Base-by-base conservation (phyloP, 2,797 vertebrate genomes). In the Knipowitschia caucasica region DNA sequence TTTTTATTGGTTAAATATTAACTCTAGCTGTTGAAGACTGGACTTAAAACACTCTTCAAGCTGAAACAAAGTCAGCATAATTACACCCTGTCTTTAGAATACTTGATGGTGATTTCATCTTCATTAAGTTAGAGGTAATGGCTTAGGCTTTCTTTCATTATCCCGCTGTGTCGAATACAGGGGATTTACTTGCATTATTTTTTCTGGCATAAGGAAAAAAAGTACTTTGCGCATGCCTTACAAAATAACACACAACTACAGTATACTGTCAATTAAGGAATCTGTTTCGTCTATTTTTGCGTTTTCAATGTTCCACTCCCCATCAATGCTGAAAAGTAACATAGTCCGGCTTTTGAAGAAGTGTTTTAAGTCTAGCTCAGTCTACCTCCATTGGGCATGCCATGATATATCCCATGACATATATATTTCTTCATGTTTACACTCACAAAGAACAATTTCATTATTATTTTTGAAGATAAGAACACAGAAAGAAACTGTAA, bases 221-320 rank as follows among this genome's bases (percentile, higher is more conserved):
- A 53, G 64, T 49, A 58, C 71, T 79, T 83, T 81, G 75, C 81
- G 73, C 69, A 61, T 66, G 71, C 80, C 69, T 58, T 81, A 69
- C 63, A 71, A 69, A 59, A 29, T 57, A 70, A 53, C 11, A 34
- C 56, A 36, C 7, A 52, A n/a, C 24, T 34, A 33, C 15, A 20
- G n/a, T 53, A 43, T 55, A 53, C 44, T 59, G n/a, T n/a, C n/a
- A 62, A 43, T 54, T 70, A 73, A 69, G 71, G 27, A 80, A 71
- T 76, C 75, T 63, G 57, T 80, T 83, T 80, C 64, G 73, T 78
- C 57, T 69, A 56, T 66, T 53, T 21, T 53, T 26, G 18, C 7
- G 45, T 45, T 59, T 50, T 73, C 60, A 12, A 71, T 73, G 58
- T 65, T 75, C 66, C 23, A 69, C 63, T 60, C 74, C 52, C 26